Percentiles rank a stretch among this genome's conserved stretches.
Evolutionary conservation across 2,797 vertebrate genomes (phyloP).

Genomic region (Scleropages formosus): DNA sequence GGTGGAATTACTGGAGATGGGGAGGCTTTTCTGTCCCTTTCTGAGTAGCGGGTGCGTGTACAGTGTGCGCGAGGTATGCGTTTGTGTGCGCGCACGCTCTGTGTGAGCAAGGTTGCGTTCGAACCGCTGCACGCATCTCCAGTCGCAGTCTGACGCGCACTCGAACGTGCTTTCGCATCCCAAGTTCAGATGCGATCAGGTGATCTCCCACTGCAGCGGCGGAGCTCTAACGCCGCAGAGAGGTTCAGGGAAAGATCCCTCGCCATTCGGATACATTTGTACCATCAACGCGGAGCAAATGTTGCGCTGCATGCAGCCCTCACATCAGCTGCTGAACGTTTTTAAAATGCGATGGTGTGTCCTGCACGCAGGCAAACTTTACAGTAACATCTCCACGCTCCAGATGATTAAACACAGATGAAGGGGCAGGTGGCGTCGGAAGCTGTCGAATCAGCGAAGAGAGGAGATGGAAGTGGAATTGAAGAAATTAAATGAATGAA

Average conservation of each 20-base stretch:
- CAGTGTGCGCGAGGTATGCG: background rate
- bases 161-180: background rate
- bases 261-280: background rate
- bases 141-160: background rate
- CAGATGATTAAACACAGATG: slow-evolving; percentile 27
- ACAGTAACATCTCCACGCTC: background rate
- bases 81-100: background rate
- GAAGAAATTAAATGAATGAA: slow-evolving; percentile 16
- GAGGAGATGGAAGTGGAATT: slow-evolving; percentile 32
- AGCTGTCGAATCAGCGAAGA: slow-evolving; percentile 38
- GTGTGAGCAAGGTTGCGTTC: background rate
- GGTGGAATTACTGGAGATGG: no score
- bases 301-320: background rate
- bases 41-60: background rate
- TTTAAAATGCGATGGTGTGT: background rate
- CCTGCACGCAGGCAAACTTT: background rate
- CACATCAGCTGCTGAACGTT: no score
- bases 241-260: background rate
- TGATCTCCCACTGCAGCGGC: background rate
- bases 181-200: background rate
- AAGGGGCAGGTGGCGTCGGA: slow-evolving; percentile 26
- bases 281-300: background rate
- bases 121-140: background rate
- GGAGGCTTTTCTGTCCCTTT: background rate
- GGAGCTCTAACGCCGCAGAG: background rate